Evolutionary conservation across 2,888 invertebrate species (phyloP), one percentile per base, ranked within the genome.

Genomic region (Clivina fossor): DNA sequence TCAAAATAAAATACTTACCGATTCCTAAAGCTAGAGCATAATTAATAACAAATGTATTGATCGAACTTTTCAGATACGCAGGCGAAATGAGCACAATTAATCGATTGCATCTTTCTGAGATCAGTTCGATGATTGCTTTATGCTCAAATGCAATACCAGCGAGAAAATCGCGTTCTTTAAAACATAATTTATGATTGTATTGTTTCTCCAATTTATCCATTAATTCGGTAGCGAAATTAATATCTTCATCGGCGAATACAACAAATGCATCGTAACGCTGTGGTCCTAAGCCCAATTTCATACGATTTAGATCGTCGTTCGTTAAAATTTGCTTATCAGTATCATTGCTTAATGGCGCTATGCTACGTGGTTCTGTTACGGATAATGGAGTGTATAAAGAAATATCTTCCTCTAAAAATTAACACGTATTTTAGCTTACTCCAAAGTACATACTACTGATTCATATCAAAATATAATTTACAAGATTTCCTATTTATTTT

Each of bases 1-100:
- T 20, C 26, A 48, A 58, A 44, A 37, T 56, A 32, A 43, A 19
- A 56, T 50, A 64, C 76, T 76, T 71, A 90, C 90, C 87, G 63
- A 93, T 89, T 63, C 87, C 86, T 35, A 88, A 74, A 4, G 88
- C 86, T 69, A 90, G 89, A 9, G 91, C 90, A 69, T 86, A 90
- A 60, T 85, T 86, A 9, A 87, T 79, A 65, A 89, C 87, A 73
- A 89, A 94, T 49, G 80, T 81, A 68, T 90, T 90, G 13, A 83
- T 86, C 0, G 82, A 74, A 68, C 90, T 90, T 62, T 80, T 73
- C 2, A 90, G 73, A 72, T 93, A 91, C 58, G 82, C 83, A 0
- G 86, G 83, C 0, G 93, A 90, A 61, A 90, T 76, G 53, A 95
- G 81, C 1, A 90, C 83, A 57, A 94, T 82, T 62, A 93, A 79